phyloP scores from a whole-genome alignment of 2,888 invertebrate genomes.

The Ophioninae sp. region DNA sequence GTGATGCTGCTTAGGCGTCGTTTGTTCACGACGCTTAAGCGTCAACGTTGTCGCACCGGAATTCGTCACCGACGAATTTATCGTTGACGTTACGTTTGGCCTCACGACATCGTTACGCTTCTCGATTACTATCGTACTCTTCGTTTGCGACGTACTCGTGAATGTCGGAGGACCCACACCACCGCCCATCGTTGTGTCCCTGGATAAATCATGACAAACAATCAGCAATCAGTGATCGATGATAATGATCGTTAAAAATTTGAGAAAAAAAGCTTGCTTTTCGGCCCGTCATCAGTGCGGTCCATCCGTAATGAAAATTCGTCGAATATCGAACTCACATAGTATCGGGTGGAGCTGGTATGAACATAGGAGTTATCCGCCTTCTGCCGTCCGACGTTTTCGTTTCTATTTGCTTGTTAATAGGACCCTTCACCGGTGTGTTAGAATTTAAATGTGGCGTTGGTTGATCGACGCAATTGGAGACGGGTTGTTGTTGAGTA shows the following conservation, averaged over 20 bases:
- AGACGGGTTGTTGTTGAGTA: conserved; percentile 60
- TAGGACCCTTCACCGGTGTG: conserved; percentile 84
- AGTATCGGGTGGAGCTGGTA: conserved; percentile 88
- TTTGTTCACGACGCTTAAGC: conserved; percentile 75
- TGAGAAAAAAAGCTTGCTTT: no score
- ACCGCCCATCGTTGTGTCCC: conserved; percentile 81
- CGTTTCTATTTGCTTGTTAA: conserved; percentile 96
- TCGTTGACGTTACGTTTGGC: conserved; percentile 80
- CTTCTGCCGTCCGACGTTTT: conserved; percentile 96
- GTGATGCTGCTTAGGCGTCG: conserved; percentile 69
- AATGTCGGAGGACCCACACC: conserved; percentile 84
- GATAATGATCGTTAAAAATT: no score
- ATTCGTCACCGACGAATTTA: conserved; percentile 68
- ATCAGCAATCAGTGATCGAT: neutral
- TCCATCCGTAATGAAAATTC: neutral
- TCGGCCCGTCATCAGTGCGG: no score
- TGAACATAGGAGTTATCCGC: conserved; percentile 97
- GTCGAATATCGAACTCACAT: conserved; percentile 79
- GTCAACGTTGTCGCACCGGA: conserved; percentile 70
- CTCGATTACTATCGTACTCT: conserved; percentile 91
- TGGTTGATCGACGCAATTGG: conserved; percentile 60
- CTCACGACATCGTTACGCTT: conserved; percentile 86
- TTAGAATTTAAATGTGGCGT: conserved; percentile 68
- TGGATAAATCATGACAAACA: conserved; percentile 48
- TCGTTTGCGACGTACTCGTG: conserved; percentile 89